phyloP scores from a whole-genome alignment of 2,113 vertebrate genomes.

The Dasyornis broadbenti region DNA sequence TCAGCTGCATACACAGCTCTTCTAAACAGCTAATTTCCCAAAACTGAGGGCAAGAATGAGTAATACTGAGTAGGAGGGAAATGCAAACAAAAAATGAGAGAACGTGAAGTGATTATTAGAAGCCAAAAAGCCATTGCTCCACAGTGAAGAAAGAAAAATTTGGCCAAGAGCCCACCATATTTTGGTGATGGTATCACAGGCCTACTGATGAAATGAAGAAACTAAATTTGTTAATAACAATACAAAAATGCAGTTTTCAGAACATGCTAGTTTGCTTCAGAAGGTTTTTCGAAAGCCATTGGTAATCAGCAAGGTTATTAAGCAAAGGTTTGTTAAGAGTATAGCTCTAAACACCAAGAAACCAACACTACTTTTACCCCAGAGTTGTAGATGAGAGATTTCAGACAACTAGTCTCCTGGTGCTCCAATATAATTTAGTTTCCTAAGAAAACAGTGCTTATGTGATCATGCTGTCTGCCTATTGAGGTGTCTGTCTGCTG shows the following conservation, averaged over 20 bases:
- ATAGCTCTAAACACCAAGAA: background rate
- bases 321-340: background rate
- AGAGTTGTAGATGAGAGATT: background rate
- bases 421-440: background rate
- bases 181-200: background rate
- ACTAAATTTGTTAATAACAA: background rate
- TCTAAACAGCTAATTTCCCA: background rate
- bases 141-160: background rate
- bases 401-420: background rate
- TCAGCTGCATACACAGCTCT: background rate
- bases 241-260: background rate
- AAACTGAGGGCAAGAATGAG: background rate
- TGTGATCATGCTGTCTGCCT: background rate
- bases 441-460: constrained; percentile 10
- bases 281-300: background rate
- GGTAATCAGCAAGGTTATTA: background rate
- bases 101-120: background rate
- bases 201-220: background rate
- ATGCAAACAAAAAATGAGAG: background rate
- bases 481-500: background rate
- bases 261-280: background rate
- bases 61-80: background rate
- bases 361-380: background rate
- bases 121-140: background rate
- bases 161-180: background rate